These are phyloP conservation scores for Acrobasis repandana DNA, from an alignment of 2,888 invertebrate species.

Conservation along the genomic window DNA sequence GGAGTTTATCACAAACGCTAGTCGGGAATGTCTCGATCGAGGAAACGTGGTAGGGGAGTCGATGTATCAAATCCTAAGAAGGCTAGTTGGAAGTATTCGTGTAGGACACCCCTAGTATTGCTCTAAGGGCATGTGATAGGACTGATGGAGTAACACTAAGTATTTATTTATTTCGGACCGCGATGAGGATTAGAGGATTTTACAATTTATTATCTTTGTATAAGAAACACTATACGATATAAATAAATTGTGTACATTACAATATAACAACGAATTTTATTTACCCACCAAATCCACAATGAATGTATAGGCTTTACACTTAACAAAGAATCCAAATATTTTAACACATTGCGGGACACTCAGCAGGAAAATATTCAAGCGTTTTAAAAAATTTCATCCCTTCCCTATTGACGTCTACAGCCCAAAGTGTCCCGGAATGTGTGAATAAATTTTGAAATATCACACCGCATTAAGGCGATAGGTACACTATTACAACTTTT, in stretches of 20 bases:
- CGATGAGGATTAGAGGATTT: constrained; percentile 63
- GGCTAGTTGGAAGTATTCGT: constrained; percentile 65
- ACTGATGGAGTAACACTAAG: constrained; percentile 69
- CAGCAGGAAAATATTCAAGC: too few species aligned
- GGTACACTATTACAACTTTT: too few species aligned
- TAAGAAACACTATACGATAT: constrained; percentile 80
- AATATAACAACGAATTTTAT: constrained; percentile 66
- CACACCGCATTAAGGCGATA: too few species aligned
- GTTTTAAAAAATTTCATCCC: too few species aligned
- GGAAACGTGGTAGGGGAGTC: constrained; percentile 40
- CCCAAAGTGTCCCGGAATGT: too few species aligned
- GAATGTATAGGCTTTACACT: constrained; percentile 1
- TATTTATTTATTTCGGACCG: constrained; percentile 81
- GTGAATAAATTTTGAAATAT: too few species aligned
- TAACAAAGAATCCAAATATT: not conserved
- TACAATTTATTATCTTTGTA: constrained; percentile 83
- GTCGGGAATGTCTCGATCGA: constrained; percentile 32
- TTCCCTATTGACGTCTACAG: too few species aligned
- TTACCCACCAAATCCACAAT: constrained; percentile 35
- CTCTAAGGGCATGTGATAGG: constrained; percentile 71
- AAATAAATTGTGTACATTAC: constrained; percentile 82
- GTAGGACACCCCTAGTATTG: constrained; percentile 65
- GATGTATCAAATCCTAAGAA: constrained; percentile 58
- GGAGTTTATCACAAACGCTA: constrained; percentile 23
- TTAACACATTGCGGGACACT: not conserved